Conservation (phyloP, 2,797 vertebrate species). For the Leuciscus waleckii region DNA sequence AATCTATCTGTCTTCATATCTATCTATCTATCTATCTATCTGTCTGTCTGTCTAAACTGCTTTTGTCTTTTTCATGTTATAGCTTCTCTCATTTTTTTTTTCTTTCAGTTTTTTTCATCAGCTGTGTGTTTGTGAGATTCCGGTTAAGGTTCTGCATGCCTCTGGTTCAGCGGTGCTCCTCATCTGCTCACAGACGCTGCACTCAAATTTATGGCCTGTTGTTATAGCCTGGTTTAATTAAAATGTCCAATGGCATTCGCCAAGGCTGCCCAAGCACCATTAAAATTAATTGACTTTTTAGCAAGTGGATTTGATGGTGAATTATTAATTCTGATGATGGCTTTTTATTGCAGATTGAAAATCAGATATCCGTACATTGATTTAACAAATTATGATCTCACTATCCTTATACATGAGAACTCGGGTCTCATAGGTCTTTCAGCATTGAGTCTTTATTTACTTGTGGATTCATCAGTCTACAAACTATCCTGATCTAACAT, state of each 20-base stretch:
- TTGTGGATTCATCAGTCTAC: not conserved
- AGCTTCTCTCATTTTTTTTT: not conserved
- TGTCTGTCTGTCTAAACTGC: not conserved
- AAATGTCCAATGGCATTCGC: slow-evolving; percentile 72
- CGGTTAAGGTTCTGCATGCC: slow-evolving; percentile 22
- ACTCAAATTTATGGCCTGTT: slow-evolving; percentile 72
- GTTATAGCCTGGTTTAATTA: slow-evolving; percentile 80
- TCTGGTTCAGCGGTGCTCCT: slow-evolving; percentile 37
- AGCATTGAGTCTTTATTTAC: not conserved
- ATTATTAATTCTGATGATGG: slow-evolving; percentile 73
- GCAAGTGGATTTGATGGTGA: slow-evolving; percentile 69
- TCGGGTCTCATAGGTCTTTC: not conserved
- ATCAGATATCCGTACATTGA: slow-evolving; percentile 61
- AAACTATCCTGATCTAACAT: slow-evolving; percentile 11
- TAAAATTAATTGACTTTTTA: slow-evolving; percentile 80
- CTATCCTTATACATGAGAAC: not conserved
- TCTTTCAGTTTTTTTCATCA: not conserved
- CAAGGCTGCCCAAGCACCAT: slow-evolving; percentile 70
- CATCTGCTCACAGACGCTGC: slow-evolving; percentile 41
- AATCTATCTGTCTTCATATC: not conserved
- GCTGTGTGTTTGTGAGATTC: slow-evolving; percentile 31
- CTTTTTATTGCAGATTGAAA: slow-evolving; percentile 65
- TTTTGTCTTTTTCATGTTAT: not conserved
- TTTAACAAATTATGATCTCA: slow-evolving; percentile 22
- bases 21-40: not conserved